Evolutionary conservation across 2,888 invertebrate species (phyloP).

Genomic region (Erebia ligea): DNA sequence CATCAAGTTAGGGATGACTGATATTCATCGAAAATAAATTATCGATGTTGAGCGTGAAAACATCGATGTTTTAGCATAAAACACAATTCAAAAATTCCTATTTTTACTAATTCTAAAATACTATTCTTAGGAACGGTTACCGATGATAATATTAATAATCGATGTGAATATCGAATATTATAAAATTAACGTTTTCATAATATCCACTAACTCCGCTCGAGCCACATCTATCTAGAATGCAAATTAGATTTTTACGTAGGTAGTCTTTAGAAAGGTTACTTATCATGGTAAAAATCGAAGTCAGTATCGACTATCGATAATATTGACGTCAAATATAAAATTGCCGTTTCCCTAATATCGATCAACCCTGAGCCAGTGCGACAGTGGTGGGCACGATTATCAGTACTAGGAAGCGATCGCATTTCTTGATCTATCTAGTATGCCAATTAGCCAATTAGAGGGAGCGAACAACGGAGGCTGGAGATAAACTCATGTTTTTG

Average conservation of each 20-base stretch:
- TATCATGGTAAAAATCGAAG: background rate
- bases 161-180: background rate
- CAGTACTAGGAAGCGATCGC: constrained; percentile 76
- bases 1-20: constrained; percentile 50
- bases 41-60: background rate
- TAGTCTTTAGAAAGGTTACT: background rate
- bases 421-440: constrained; percentile 72
- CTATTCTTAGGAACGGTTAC: background rate
- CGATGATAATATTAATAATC: background rate
- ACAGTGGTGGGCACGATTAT: constrained; percentile 65
- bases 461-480: constrained; percentile 62
- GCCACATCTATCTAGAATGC: no score
- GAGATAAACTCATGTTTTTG: constrained; percentile 65
- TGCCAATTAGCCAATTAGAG: constrained; percentile 83
- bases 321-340: no score
- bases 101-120: no score
- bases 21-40: background rate
- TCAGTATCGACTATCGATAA: background rate
- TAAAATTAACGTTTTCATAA: background rate
- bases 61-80: background rate
- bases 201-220: no score
- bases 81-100: no score
- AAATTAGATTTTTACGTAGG: no score
- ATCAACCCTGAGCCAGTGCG: constrained; percentile 48
- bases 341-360: background rate